A percentile compares a stretch with the other conserved stretches of the same genome.
phyloP scores from a whole-genome alignment of 2,113 vertebrate species.

The Turdus rufiventris region DNA sequence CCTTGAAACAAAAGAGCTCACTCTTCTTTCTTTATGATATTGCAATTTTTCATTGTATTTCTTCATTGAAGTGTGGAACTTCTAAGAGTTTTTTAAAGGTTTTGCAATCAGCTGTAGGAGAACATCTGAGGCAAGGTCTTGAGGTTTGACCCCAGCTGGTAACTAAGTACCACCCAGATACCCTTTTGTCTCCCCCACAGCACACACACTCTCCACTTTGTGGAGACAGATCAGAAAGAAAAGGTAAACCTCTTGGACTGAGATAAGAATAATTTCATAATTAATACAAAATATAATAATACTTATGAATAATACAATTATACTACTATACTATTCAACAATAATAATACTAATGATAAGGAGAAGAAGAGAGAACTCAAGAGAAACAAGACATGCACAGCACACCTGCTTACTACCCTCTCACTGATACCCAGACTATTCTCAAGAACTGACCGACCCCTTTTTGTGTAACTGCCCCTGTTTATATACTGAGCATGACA shows the following conservation, averaged over 20 bases:
- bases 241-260: background rate
- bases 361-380: background rate
- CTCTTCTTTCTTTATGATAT: background rate
- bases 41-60: background rate
- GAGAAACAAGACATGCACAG: background rate
- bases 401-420: background rate
- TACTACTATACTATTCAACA: background rate
- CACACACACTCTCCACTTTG: background rate
- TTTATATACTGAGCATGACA: background rate
- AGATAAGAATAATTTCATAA: background rate
- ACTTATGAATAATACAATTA: background rate
- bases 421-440: background rate
- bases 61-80: background rate
- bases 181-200: accelerated
- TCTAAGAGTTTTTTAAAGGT: background rate
- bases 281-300: background rate
- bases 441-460: too few relatives aligned
- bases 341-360: background rate
- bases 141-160: background rate
- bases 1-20: background rate
- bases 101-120: background rate
- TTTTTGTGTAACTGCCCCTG: too few relatives aligned
- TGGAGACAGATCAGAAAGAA: background rate
- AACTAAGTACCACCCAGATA: background rate
- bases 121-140: background rate